Base-by-base conservation (phyloP, 1,140 invertebrate genomes). In the Conus betulinus region DNA sequence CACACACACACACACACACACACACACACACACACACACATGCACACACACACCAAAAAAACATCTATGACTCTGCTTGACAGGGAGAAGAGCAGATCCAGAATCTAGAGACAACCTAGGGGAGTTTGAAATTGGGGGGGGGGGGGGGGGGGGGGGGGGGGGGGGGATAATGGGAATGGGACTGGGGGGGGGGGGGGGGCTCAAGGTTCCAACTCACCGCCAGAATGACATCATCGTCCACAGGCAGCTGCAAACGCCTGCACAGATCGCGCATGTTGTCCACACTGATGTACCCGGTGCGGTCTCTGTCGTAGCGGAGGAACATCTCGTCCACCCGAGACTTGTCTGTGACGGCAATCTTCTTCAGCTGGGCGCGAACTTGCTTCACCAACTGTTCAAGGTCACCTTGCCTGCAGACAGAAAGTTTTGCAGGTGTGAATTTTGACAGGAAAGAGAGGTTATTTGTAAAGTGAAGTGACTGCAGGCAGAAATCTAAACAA, bases 321-420 rank as follows among this genome's bases (percentile, higher is more conserved):
- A 95, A 95, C 94, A 95, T 94, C 88, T 93, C 93, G 91, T 95
- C 94, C 7, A 95, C 92, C 7, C 94, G 90, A 11, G 92, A 91
- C 85, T 94, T 94, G 89, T 94, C 94, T 39, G 95, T 95, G 85
- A 95, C 95, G 53, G 93, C 94, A 67, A 95, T 93, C 89, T 94
- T 94, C 91, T 95, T 95, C 87, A 95, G 89, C 87, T 95, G 95
- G 79, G 92, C 93, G 78, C 91, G 91, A 1, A 95, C 93, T 89
- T 95, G 94, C 52, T 60, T 82, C 23, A 94, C 94, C 71, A 95
- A 87, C 25, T 84, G 88, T 10, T 92, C 90, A 27, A 95, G 88
- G 86, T 95, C 94, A 78, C 94, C 94, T 74, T 90, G 88, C 53
- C 94, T 94, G 90, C 53, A 83, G 88, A 60, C 57, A 60, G 39